phyloP scores from a whole-genome alignment of 1,140 invertebrate genomes.

The Linepithema humile region DNA sequence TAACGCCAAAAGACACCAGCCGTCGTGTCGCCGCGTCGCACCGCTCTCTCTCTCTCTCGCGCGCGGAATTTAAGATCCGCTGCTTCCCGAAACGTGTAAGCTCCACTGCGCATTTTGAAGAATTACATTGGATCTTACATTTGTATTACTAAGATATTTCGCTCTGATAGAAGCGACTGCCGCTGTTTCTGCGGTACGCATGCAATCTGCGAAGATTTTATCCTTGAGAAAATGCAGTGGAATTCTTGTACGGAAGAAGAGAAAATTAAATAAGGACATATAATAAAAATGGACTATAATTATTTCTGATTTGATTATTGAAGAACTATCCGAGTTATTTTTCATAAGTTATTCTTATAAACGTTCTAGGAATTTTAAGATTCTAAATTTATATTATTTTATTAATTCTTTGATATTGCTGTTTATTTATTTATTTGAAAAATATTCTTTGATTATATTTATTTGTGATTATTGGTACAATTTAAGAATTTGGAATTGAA shows the following conservation, averaged over 20 bases:
- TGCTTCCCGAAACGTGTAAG: not conserved
- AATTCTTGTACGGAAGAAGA: not conserved
- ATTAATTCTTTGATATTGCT: too few relatives aligned
- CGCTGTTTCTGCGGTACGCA: not conserved
- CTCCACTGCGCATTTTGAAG: constrained; percentile 28
- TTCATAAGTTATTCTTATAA: not conserved
- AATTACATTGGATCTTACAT: constrained; percentile 26
- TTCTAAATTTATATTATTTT: not conserved
- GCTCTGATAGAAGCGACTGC: not conserved
- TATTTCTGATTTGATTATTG: not conserved
- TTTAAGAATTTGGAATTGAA: not conserved
- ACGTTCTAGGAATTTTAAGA: not conserved
- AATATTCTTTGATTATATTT: not conserved
- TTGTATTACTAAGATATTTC: not conserved
- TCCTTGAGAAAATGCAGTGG: not conserved
- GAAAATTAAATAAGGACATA: not conserved
- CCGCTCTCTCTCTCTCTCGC: too few relatives aligned
- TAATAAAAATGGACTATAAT: not conserved
- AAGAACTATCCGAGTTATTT: not conserved
- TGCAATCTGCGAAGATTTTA: not conserved
- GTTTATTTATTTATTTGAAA: too few relatives aligned
- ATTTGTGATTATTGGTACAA: not conserved
- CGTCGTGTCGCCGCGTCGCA: not conserved
- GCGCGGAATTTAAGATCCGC: not conserved
- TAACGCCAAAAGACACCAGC: constrained; percentile 1